Evolutionary conservation across 2,888 invertebrate genomes (phyloP).

Genomic region (Sericinus montela): DNA sequence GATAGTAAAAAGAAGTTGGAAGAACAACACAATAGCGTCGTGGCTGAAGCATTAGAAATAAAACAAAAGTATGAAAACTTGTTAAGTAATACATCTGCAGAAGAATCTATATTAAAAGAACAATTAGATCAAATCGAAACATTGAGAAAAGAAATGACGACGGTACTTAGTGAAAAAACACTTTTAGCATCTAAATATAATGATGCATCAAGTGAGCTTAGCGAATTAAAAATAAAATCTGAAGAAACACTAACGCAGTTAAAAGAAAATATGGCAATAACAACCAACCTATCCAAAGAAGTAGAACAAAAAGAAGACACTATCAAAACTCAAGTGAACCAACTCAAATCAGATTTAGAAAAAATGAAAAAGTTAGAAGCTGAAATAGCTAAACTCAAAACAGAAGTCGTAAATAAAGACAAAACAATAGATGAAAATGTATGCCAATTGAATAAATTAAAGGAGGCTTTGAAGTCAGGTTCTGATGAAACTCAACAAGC

Average conservation of each 20-base stretch:
- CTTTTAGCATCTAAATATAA: constrained; percentile 47
- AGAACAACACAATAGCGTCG: constrained; percentile 59
- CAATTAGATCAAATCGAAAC: constrained; percentile 56
- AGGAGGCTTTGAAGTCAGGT: constrained; percentile 45
- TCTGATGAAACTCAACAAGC: constrained; percentile 50
- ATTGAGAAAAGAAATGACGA: constrained; percentile 51
- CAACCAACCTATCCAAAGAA: constrained; percentile 41
- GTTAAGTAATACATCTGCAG: constrained; percentile 58
- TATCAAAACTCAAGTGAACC: constrained; percentile 50
- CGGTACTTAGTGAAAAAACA: constrained; percentile 53
- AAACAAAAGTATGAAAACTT: constrained; percentile 67
- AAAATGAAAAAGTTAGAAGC: constrained; percentile 46
- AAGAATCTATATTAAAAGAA: constrained; percentile 61
- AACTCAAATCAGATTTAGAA: constrained; percentile 42
- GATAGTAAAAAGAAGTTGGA: constrained; percentile 69
- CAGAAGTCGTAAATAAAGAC: constrained; percentile 45
- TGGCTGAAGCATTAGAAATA: constrained; percentile 50
- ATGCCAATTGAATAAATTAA: constrained; percentile 42
- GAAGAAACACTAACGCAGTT: constrained; percentile 42
- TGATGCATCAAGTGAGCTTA: constrained; percentile 43
- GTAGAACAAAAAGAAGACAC: constrained; percentile 53
- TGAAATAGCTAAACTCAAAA: constrained; percentile 46
- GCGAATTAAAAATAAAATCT: constrained; percentile 45
- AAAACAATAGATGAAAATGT: constrained; percentile 48
- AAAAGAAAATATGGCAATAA: constrained; percentile 40